phyloP scores from a whole-genome alignment of 1,140 invertebrate species.

The Rhagoletis zephyria region DNA sequence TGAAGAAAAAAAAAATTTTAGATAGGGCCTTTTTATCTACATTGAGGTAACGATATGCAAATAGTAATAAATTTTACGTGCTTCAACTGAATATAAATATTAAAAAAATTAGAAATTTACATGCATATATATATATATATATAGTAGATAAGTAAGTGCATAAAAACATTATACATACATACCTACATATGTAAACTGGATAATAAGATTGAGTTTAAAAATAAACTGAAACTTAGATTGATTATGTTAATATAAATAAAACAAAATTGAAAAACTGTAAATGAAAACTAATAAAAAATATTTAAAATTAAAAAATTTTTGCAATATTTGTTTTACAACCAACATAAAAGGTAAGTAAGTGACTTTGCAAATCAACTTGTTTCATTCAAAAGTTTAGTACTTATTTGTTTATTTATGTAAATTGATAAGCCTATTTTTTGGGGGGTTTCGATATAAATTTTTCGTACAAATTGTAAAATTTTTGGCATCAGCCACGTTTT shows the following conservation, averaged over 20 bases:
- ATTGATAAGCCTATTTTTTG: no score
- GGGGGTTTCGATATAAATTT: no score
- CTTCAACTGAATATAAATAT: conserved; percentile 4
- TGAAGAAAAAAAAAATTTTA: no score
- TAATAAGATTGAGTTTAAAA: conserved; percentile 35
- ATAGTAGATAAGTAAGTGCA: neutral
- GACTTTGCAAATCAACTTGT: no score
- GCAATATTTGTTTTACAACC: no score
- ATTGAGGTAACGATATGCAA: neutral
- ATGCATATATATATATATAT: conserved; percentile 44
- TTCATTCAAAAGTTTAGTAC: no score
- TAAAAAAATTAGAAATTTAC: conserved; percentile 2
- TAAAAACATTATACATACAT: neutral
- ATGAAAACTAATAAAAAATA: conserved; percentile 37
- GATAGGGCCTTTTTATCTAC: no score
- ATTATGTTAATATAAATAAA: conserved; percentile 36
- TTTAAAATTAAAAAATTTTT: neutral
- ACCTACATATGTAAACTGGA: conserved; percentile 27
- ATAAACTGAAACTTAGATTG: neutral
- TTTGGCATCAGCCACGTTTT: neutral
- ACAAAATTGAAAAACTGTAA: conserved; percentile 25
- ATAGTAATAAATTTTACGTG: conserved; percentile 8
- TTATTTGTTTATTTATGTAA: no score
- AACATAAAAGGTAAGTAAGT: no score
- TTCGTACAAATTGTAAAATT: no score